These are phyloP conservation scores for Lycopodina hypogea DNA, from an alignment of 37 sponge, comb jelly and placozoan species.

Conservation along the genomic window DNA sequence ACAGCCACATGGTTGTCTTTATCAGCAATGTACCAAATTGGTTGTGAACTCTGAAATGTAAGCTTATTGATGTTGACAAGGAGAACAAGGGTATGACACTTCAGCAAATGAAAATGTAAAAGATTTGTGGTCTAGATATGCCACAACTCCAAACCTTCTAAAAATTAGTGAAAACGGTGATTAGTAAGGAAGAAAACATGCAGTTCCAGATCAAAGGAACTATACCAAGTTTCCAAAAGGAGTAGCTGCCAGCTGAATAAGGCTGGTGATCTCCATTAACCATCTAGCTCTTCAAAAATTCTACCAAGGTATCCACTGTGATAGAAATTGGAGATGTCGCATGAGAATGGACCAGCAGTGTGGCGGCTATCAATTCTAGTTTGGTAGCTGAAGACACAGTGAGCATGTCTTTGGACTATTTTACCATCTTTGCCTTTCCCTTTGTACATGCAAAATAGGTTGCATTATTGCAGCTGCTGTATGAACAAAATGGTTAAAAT, in stretches of 20 bases:
- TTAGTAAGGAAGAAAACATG: slow-evolving; percentile 17
- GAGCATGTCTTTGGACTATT: slow-evolving; percentile 2
- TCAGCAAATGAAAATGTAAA: slow-evolving; percentile 26
- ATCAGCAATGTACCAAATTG: slow-evolving; percentile 16
- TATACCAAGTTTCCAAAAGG: slow-evolving; percentile 28
- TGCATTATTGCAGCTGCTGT: slow-evolving; percentile 24
- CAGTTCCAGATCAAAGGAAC: slow-evolving; percentile 39
- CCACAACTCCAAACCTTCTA: slow-evolving; percentile 28
- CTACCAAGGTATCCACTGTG: slow-evolving; percentile 4
- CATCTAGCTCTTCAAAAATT: background rate
- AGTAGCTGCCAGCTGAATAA: slow-evolving; percentile 10
- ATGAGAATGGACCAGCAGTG: too few relatives aligned
- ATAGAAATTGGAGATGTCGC: too few relatives aligned
- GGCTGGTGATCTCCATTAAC: background rate
- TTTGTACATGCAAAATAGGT: slow-evolving; percentile 30
- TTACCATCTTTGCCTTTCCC: slow-evolving; percentile 23
- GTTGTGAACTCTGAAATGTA: too few relatives aligned
- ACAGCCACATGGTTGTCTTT: slow-evolving; percentile 17
- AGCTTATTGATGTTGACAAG: slow-evolving; percentile 15
- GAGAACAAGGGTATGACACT: slow-evolving; percentile 14
- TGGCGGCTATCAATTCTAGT: slow-evolving; percentile 6
- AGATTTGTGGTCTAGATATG: slow-evolving; percentile 36
- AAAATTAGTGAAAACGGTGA: slow-evolving; percentile 32
- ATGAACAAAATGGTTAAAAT: slow-evolving; percentile 20
- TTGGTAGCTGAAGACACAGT: slow-evolving; percentile 4